These are phyloP conservation scores for Nannobrachium achirus DNA, from an alignment of 2,113 vertebrate genomes.

Conservation along the genomic window DNA sequence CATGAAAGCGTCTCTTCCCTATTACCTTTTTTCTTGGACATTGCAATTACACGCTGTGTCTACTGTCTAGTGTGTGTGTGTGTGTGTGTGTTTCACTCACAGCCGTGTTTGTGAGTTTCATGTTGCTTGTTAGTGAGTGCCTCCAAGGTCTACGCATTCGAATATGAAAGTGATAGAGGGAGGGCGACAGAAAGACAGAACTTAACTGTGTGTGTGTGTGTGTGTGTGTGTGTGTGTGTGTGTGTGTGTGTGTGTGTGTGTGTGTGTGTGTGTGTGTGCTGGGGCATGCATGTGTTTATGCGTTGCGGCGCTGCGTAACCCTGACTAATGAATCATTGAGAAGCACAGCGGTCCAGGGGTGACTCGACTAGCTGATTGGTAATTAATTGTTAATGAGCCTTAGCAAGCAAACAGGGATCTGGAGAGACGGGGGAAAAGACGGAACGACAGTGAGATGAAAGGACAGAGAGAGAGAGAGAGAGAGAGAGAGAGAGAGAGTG, in stretches of 20 bases:
- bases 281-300: conserved; percentile 26
- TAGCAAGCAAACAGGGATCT: conserved; percentile 71
- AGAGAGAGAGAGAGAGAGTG: background rate
- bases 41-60: background rate
- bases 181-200: conserved; percentile 3
- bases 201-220: background rate
- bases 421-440: conserved; percentile 45
- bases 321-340: conserved; percentile 83
- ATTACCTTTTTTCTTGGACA: background rate
- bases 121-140: background rate
- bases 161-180: background rate
- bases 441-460: conserved; percentile 55
- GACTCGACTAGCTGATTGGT: conserved; percentile 82
- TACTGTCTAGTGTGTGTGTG: background rate
- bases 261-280: background rate
- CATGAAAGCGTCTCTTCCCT: no score
- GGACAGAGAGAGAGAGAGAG: conserved; percentile 39
- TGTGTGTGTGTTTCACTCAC: background rate
- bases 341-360: conserved; percentile 71
- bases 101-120: background rate
- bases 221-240: background rate
- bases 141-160: background rate
- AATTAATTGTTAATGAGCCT: conserved; percentile 84
- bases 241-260: background rate
- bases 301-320: conserved; percentile 65